Evolutionary conservation across 2,888 invertebrate species (phyloP).

Genomic region (Cinara cedri): DNA sequence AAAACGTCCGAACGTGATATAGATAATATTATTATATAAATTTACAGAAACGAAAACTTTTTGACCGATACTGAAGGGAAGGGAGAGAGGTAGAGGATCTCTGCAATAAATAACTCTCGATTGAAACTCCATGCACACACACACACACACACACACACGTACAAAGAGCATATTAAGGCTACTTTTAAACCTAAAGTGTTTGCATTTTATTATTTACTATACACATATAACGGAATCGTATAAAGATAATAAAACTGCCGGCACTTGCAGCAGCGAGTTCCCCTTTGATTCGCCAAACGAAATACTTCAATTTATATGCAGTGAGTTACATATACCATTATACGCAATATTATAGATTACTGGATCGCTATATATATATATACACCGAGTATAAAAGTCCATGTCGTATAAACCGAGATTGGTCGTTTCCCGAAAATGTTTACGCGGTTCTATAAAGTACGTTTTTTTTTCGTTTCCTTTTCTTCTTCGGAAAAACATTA

Average conservation of each 20-base stretch:
- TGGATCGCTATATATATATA: background rate
- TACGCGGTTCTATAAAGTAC: background rate
- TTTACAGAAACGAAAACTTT: too few species aligned
- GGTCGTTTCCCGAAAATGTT: conserved; percentile 2
- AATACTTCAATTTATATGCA: conserved; percentile 19
- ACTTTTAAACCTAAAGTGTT: background rate
- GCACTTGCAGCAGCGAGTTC: background rate
- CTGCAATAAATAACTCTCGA: background rate
- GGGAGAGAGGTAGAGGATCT: too few species aligned
- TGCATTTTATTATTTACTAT: conserved; percentile 18
- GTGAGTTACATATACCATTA: background rate
- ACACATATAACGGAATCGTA: background rate
- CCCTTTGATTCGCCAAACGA: background rate
- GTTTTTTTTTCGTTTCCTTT: conserved; percentile 9
- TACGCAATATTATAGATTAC: conserved; percentile 14
- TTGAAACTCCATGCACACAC: background rate
- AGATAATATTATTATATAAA: too few species aligned
- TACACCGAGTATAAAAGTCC: conserved; percentile 3
- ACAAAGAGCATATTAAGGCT: background rate
- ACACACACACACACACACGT: background rate
- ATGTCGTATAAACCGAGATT: conserved; percentile 12
- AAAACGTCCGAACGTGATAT: too few species aligned
- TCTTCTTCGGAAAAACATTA: background rate
- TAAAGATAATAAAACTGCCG: conserved; percentile 26
- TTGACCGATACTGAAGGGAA: too few species aligned